phyloP scores from a whole-genome alignment of 2,113 vertebrate species.

The Elaphurus davidianus region DNA sequence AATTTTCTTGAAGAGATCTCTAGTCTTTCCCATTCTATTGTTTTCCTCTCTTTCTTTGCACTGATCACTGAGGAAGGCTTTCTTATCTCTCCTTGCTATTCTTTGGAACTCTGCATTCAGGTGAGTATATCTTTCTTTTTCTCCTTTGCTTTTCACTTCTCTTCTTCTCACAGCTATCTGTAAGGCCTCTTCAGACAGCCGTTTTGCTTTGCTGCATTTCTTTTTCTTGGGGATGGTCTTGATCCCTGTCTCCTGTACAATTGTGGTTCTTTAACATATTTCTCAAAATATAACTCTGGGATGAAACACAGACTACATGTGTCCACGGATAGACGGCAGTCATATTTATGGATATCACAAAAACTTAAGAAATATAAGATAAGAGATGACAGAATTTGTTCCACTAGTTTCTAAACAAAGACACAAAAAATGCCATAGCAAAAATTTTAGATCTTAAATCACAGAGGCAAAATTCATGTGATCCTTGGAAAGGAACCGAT shows the following conservation, averaged over 20 bases:
- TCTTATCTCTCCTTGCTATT: too few species aligned
- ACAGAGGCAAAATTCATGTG: neutral
- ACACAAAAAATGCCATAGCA: neutral
- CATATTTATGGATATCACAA: neutral
- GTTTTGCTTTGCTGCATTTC: too few species aligned
- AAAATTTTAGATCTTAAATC: neutral
- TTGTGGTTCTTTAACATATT: neutral
- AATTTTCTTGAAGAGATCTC: too few species aligned
- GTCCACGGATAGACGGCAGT: neutral
- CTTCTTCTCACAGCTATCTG: too few species aligned
- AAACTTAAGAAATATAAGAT: neutral
- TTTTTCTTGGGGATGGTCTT: too few species aligned
- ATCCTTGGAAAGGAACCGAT: neutral
- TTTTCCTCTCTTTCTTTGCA: too few species aligned
- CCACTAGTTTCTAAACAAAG: neutral
- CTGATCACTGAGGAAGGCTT: too few species aligned
- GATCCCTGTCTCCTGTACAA: neutral
- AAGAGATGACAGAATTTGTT: neutral
- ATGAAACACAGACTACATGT: neutral
- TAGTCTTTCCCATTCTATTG: too few species aligned
- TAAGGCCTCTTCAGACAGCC: too few species aligned
- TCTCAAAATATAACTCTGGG: neutral
- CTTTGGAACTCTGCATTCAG: too few species aligned
- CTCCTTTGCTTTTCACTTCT: too few species aligned
- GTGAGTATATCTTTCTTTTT: too few species aligned